These are phyloP conservation scores for Protophormia terraenovae DNA, from an alignment of 2,888 invertebrate species.

Conservation along the genomic window DNA sequence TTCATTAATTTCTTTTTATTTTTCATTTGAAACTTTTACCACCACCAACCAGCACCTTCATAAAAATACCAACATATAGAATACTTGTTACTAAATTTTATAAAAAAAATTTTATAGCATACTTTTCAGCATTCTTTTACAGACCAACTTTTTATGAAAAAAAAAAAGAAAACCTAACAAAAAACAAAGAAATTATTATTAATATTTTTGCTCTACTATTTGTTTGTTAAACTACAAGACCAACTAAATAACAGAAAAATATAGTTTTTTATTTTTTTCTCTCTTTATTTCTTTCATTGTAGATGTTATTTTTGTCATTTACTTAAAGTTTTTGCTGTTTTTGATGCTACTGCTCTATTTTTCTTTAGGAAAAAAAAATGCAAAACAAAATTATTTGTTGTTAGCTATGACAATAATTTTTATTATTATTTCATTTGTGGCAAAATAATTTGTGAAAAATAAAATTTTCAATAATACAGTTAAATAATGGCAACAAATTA, in stretches of 20 bases:
- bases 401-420: slow-evolving; percentile 16
- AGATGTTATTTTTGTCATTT: slow-evolving; percentile 63
- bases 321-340: slow-evolving; percentile 42
- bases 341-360: slow-evolving; percentile 37
- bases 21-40: slow-evolving; percentile 44
- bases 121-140: slow-evolving; percentile 9
- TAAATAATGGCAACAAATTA: slow-evolving; percentile 31
- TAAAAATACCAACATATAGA: neutral
- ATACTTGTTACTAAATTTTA: slow-evolving; percentile 29
- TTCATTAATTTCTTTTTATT: slow-evolving; percentile 50
- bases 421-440: slow-evolving; percentile 34
- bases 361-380: neutral
- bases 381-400: neutral
- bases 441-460: slow-evolving; percentile 29
- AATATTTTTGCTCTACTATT: slow-evolving; percentile 42
- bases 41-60: neutral
- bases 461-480: slow-evolving; percentile 12
- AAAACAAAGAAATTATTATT: slow-evolving; percentile 58
- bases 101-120: neutral
- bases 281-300: slow-evolving; percentile 12
- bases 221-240: slow-evolving; percentile 45
- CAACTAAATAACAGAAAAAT: slow-evolving; percentile 16
- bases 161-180: neutral
- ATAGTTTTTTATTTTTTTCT: slow-evolving; percentile 3
- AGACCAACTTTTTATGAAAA: slow-evolving; percentile 27